A percentile compares a stretch with the other conserved stretches of the same genome.
These are phyloP conservation scores for Fragum fragum DNA, from an alignment of 2,888 invertebrate genomes.

Conservation along the genomic window DNA sequence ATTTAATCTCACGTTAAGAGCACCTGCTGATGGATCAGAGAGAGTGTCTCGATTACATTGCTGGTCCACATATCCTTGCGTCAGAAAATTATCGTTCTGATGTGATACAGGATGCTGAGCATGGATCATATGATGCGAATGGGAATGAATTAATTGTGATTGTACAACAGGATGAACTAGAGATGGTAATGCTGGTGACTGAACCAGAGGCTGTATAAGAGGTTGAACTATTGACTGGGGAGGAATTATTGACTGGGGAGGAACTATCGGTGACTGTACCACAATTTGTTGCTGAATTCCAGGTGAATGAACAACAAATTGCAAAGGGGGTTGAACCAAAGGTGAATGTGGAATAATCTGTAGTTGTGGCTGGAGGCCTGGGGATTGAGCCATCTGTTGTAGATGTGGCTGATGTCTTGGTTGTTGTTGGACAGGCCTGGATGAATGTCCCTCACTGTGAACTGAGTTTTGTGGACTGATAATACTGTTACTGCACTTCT, in stretches of 20 bases:
- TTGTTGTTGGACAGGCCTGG: background rate
- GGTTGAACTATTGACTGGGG: no score
- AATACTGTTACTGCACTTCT: background rate
- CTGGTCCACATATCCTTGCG: background rate
- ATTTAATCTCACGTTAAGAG: background rate
- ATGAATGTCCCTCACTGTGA: background rate
- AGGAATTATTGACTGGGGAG: no score
- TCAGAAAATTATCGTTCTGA: background rate
- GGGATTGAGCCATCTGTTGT: no score
- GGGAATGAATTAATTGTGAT: background rate
- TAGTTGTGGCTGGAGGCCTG: no score
- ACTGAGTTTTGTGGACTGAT: background rate
- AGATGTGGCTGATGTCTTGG: background rate
- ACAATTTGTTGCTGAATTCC: no score
- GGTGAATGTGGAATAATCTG: no score
- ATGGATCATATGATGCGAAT: background rate
- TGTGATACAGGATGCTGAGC: background rate
- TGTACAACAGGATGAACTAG: background rate
- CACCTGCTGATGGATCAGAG: background rate
- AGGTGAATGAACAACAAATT: no score
- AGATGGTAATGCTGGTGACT: background rate
- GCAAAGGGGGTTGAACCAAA: no score
- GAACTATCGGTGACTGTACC: no score
- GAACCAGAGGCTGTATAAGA: background rate
- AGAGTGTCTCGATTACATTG: background rate